Evolutionary conservation across 2,113 vertebrate species (phyloP).

Genomic region (Lamprotornis superbus): DNA sequence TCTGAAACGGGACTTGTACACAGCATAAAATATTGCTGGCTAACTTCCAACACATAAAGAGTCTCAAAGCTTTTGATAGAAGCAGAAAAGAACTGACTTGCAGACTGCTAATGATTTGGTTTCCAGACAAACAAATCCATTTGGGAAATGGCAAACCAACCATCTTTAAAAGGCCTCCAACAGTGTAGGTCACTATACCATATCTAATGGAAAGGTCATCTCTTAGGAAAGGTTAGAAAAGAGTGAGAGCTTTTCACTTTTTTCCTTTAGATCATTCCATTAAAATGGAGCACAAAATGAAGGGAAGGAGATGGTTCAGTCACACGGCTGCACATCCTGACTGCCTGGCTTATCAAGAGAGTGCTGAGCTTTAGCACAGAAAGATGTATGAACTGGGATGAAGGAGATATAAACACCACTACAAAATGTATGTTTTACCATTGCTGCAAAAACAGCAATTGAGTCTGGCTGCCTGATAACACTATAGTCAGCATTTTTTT

Average conservation of each 20-base stretch:
- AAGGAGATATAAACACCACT: background rate
- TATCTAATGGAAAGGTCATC: conserved; percentile 59
- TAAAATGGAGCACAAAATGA: background rate
- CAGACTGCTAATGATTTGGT: conserved; percentile 56
- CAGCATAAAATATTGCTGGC: conserved; percentile 42
- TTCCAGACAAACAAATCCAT: conserved; percentile 61
- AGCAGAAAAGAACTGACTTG: background rate
- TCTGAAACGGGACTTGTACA: conserved; percentile 21
- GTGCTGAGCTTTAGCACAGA: background rate
- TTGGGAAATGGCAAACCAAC: conserved; percentile 46
- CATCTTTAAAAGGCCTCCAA: conserved; percentile 48
- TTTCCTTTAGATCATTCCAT: conserved; percentile 7
- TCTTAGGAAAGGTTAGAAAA: conserved; percentile 50
- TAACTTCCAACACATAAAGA: conserved; percentile 31
- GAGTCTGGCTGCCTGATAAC: background rate
- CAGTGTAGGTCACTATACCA: conserved; percentile 13
- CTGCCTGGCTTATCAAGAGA: background rate
- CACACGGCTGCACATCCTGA: background rate
- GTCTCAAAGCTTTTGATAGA: conserved; percentile 41
- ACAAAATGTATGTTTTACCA: background rate
- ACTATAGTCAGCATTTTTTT: background rate
- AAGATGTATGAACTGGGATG: background rate
- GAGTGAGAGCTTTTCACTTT: conserved; percentile 7
- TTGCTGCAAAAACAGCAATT: background rate
- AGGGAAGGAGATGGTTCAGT: background rate